A percentile compares a stretch with the other conserved stretches of the same genome.
phyloP scores from a whole-genome alignment of 2,797 vertebrate species.

The Balearica regulorum region DNA sequence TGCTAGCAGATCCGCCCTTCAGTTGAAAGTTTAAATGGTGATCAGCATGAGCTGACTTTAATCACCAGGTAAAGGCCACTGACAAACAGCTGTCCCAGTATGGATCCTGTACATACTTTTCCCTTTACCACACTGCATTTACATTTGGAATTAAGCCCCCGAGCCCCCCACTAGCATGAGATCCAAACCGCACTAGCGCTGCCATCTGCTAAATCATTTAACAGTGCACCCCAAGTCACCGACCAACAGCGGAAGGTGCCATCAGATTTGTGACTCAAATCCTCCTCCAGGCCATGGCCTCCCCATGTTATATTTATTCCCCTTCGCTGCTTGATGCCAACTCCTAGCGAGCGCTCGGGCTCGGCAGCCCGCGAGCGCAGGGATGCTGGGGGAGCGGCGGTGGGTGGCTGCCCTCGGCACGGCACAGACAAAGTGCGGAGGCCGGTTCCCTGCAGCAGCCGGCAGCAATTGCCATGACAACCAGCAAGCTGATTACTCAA shows the following conservation, averaged over 20 bases:
- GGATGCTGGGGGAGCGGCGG: neutral
- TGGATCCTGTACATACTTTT: neutral
- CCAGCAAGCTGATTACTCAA: conserved; percentile 59
- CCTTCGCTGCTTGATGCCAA: neutral
- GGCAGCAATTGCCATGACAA: conserved; percentile 55
- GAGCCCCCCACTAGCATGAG: fast-evolving
- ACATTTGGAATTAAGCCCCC: neutral
- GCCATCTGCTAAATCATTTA: neutral
- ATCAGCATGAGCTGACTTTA: conserved; percentile 22
- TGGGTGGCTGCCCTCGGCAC: conserved; percentile 5
- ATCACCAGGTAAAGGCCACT: conserved; percentile 9
- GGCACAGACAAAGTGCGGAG: neutral
- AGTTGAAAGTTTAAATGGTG: conserved; percentile 2
- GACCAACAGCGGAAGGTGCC: fast-evolving
- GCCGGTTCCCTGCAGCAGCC: conserved; percentile 31
- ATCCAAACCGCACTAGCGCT: fast-evolving
- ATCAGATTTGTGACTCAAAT: neutral
- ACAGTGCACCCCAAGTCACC: neutral
- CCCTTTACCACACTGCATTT: neutral
- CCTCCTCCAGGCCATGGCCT: neutral
- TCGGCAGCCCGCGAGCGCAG: neutral
- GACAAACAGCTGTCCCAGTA: neutral
- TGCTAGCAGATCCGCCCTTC: neutral
- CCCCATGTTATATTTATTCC: neutral
- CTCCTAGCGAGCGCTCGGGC: neutral